Percentiles rank a stretch among this genome's conserved stretches.
These are phyloP conservation scores for Zoanthus solanderi DNA, from an alignment of 92 coral and sea anemone species.

Conservation along the genomic window DNA sequence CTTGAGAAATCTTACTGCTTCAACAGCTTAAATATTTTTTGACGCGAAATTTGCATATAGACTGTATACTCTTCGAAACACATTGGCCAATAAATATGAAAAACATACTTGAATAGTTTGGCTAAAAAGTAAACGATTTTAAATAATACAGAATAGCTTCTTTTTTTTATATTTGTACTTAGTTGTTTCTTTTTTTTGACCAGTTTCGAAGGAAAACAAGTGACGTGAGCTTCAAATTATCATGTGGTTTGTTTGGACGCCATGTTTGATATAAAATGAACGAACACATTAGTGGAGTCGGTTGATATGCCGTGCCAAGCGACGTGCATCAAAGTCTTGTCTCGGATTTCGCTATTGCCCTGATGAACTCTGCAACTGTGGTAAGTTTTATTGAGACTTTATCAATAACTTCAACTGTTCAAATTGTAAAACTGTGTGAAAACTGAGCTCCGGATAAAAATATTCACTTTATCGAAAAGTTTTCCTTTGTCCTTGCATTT, in stretches of 20 bases:
- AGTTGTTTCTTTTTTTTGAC: not conserved
- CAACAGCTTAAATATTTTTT: constrained; percentile 14
- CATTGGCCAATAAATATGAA: not conserved
- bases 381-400: constrained; percentile 10
- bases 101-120: not conserved
- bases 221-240: not conserved
- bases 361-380: constrained; percentile 46
- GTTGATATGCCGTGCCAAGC: constrained; percentile 5
- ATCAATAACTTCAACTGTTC: not conserved
- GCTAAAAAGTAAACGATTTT: not conserved
- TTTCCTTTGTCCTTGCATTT: constrained; percentile 12
- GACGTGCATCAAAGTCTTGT: not conserved
- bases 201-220: not conserved
- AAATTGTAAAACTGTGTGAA: constrained; percentile 2
- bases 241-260: constrained; percentile 29
- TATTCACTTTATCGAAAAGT: constrained; percentile 16
- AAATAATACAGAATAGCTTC: not conserved
- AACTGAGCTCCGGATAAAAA: not conserved
- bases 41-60: constrained; percentile 10
- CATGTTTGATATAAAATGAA: constrained; percentile 39
- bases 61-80: not conserved
- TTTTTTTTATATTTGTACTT: not conserved
- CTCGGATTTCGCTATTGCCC: not conserved
- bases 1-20: not conserved
- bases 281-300: constrained; percentile 36